Conservation (phyloP, 2,888 invertebrate species). For the Napeogenes inachia region DNA sequence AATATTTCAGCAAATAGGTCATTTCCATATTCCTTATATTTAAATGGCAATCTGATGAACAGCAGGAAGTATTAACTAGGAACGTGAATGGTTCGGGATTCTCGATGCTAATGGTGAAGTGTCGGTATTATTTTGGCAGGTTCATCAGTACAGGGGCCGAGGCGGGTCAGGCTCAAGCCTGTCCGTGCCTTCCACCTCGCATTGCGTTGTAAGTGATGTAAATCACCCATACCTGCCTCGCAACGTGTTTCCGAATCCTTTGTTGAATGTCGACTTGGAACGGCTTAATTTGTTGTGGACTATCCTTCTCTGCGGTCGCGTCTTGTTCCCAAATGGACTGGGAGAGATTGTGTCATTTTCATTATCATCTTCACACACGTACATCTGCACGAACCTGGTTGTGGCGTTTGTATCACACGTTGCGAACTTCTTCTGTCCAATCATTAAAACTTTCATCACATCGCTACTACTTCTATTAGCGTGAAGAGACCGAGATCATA, state of each 20-base stretch:
- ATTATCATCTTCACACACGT: slow-evolving; percentile 52
- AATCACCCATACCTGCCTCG: slow-evolving; percentile 52
- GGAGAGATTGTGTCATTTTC: slow-evolving; percentile 60
- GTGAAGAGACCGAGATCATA: slow-evolving; percentile 40
- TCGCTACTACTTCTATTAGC: slow-evolving; percentile 51
- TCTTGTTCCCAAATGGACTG: slow-evolving; percentile 64
- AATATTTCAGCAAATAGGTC: slow-evolving; percentile 8
- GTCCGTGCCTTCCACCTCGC: slow-evolving; percentile 88
- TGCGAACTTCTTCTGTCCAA: slow-evolving; percentile 45
- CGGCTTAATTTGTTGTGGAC: slow-evolving; percentile 65
- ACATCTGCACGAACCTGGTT: slow-evolving; percentile 65
- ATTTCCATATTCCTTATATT: slow-evolving; percentile 6
- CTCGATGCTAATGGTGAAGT: slow-evolving; percentile 45
- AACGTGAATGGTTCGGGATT: slow-evolving; percentile 18
- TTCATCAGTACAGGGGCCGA: slow-evolving; percentile 80
- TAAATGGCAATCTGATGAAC: slow-evolving; percentile 7
- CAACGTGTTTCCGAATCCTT: slow-evolving; percentile 55
- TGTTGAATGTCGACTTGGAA: slow-evolving; percentile 60
- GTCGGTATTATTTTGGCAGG: slow-evolving; percentile 73
- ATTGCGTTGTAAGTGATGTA: slow-evolving; percentile 80
- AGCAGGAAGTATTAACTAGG: slow-evolving; percentile 8
- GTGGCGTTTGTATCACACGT: slow-evolving; percentile 45
- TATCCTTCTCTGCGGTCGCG: slow-evolving; percentile 58
- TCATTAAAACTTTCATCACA: slow-evolving; percentile 57
- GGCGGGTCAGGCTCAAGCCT: slow-evolving; percentile 88